Evolutionary conservation across 2,888 invertebrate genomes (phyloP), one percentile per base, ranked within the genome.

Genomic region (Microplitis manilae): DNA sequence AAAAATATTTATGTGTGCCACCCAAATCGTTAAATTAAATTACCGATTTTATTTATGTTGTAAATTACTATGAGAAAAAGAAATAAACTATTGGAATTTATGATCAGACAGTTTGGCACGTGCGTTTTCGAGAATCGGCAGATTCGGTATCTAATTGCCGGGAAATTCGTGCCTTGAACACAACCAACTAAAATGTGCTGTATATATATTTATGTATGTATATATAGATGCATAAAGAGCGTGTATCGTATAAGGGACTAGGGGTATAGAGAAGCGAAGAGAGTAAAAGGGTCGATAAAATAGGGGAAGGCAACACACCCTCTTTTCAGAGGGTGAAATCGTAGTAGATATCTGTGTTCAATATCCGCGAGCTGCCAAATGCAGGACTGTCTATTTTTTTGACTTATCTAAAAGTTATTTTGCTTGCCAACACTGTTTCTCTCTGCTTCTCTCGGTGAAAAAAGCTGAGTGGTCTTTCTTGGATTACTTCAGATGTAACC

Each of bases 341-440:
- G 30, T 38, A 68, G 69, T 67, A 77, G 76, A 77, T 73, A 67
- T 81, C 82, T 83, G 81, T 82, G 82, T 85, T 84, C 85, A 84
- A 87, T 87, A 87, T 87, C 86, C 86, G 84, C 84, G 81, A 85
- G 81, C 86, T 87, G 88, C 86, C 88, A 87, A 86, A 86, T 83
- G 85, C 88, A 87, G 83, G 77, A 77, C 78, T 81, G 77, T 78
- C 77, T 77, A 75, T 68, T 68, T 40, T 68, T 76, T 72, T 62
- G 15, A 70, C 59, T 73, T 68, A 62, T 60, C 41, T 71, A n/a
- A 30, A 30, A 38, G 38, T 72, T 74, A 50, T 67, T 69, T 69
- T 15, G 60, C 72, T 61, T 50, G 50, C 61, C 68, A 67, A 60
- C 61, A 7, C 73, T 64, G 9, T 41, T 20, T 75, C 68, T 60